phyloP scores from a whole-genome alignment of 1,140 invertebrate species.

The Heterodera schachtii region DNA sequence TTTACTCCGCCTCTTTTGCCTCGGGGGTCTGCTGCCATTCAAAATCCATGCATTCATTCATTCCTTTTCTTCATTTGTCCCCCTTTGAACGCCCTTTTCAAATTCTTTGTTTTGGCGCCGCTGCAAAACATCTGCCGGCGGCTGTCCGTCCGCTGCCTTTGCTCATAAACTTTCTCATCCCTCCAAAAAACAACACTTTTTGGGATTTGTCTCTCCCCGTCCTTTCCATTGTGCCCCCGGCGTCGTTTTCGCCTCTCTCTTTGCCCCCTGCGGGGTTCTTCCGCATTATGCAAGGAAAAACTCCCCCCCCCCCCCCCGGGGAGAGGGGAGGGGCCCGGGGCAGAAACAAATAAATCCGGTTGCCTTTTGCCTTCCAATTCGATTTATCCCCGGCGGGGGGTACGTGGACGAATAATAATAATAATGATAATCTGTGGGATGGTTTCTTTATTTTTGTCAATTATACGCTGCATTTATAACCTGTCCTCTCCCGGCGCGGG shows the following conservation, averaged over 20 bases:
- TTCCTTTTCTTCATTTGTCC: background rate
- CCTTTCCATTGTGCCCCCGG: background rate
- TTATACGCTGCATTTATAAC: background rate
- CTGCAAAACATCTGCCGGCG: background rate
- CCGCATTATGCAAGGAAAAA: background rate
- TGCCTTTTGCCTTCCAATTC: background rate
- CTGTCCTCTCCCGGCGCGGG: background rate
- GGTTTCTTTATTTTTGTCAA: background rate
- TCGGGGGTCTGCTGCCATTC: no score
- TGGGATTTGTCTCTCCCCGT: background rate
- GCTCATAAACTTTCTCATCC: background rate
- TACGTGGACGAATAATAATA: background rate
- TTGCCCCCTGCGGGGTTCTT: background rate
- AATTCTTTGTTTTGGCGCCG: background rate
- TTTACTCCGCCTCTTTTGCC: background rate
- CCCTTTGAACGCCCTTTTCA: background rate
- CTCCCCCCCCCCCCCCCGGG: background rate
- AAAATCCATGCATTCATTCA: slow-evolving; percentile 7
- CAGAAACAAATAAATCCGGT: background rate
- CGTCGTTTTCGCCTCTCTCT: background rate
- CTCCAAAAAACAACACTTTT: background rate
- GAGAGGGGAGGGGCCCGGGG: background rate
- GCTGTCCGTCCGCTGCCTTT: background rate
- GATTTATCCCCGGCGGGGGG: background rate
- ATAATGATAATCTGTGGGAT: background rate